Evolutionary conservation across 2,797 vertebrate species (phyloP), one percentile per base, ranked within the genome.

Genomic region (Helostoma temminkii): DNA sequence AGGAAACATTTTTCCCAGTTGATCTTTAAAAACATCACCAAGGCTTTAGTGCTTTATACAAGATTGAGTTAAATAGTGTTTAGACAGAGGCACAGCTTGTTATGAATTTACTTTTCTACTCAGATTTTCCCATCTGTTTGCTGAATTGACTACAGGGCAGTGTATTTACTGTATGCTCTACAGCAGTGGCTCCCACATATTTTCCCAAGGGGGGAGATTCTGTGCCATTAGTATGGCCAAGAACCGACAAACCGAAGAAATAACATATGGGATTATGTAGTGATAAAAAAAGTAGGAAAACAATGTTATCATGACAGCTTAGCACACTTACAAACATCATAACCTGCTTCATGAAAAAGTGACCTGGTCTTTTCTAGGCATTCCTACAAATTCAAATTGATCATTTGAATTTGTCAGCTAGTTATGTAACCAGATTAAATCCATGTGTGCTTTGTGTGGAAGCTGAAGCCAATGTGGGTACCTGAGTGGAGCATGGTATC

Each of bases 391-490:
- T 41, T 15, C 37, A n/a, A n/a, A n/a, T n/a, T 41, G 15, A 41
- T 41, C 37, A 41, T 16, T 41, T 41, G 37, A 25, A 42, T 69
- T 66, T 68, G 21, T 56, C 65, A 77, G 12, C 47, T 15, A 32
- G 71, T 84, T 81, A 72, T 65, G 54, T 56, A 81, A 81, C 43
- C 2, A 58, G 26, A 69, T 76, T 70, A 59, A 81, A 78, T 46
- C n/a, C 49, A 60, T 39, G 52, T 65, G 26, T 53, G 5, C 42
- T 34, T 46, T 28, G 32, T 34, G 32, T 58, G 60, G n/a, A n/a
- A n/a, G n/a, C n/a, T n/a, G n/a, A n/a, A n/a, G n/a, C n/a, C n/a
- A n/a, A n/a, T n/a, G n/a, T n/a, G n/a, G 63, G 5, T 6, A 74
- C 69, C 19, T 52, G 42, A 69, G 62, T 53, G 60, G 55, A 49